Evolutionary conservation across 2,888 invertebrate genomes (phyloP), one percentile per base, ranked within the genome.

Genomic region (Venusia cambrica): DNA sequence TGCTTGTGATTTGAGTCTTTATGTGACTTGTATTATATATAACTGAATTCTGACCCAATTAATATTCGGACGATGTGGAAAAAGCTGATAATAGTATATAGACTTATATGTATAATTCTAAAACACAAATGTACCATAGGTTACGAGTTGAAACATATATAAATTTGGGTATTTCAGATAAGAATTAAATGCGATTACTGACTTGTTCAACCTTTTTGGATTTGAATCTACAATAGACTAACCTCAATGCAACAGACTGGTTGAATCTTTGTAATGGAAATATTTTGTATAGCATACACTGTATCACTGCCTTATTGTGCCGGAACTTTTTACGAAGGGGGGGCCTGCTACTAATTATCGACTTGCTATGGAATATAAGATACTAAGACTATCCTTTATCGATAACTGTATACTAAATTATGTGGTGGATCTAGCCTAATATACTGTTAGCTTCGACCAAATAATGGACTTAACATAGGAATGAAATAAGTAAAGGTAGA

Each of bases 271-370:
- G 67, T 81, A 79, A 72, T 65, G 74, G 75, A 78, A 65, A 85
- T 85, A 84, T 85, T 85, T 83, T 85, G 79, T 84, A 84, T 78
- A 81, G 80, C 75, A 62, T 74, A 83, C 79, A 85, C 80, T 78
- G 73, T 77, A 83, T 76, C 85, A 87, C 85, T 87, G 85, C 85
- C 85, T 84, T 83, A 81, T 66, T 75, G 85, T 87, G 85, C 85
- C 84, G 83, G 81, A 77, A 69, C 60, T 69, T 70, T 71, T 59
- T 70, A 70, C 60, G 65, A 62, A 57, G 59, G 54, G 59, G 54
- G 56, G 57, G 58, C 49, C 55, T 58, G 58, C 58, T 52, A 56
- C 61, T 67, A 55, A 50, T 41, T 53, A 45, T 55, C 55, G 54
- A 60, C 62, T 58, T 60, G 57, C 57, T 55, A 17, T 22, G 30